phyloP scores from a whole-genome alignment of 2,888 invertebrate species.

The Rhodophaea formosa region DNA sequence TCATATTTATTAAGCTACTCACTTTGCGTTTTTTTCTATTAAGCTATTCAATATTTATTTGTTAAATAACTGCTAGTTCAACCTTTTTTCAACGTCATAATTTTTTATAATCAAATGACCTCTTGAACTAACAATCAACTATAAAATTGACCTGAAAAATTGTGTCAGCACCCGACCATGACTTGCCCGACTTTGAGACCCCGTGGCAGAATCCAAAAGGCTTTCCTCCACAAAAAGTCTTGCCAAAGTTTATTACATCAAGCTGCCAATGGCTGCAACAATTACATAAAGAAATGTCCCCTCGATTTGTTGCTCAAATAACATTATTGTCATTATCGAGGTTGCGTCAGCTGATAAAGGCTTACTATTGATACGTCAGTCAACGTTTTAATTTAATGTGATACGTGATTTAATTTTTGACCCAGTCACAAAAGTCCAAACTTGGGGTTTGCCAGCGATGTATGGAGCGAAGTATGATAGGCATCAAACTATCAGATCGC shows the following conservation, averaged over 20 bases:
- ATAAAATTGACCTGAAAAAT: background rate
- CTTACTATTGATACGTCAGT: background rate
- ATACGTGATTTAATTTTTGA: background rate
- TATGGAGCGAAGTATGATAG: no score
- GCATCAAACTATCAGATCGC: no score
- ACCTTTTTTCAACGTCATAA: no score
- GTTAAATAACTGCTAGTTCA: no score
- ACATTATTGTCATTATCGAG: conserved; percentile 6
- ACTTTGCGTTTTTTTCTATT: no score
- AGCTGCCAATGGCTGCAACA: conserved; percentile 26
- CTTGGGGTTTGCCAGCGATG: no score
- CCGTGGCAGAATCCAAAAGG: background rate
- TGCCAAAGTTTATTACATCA: conserved; percentile 23
- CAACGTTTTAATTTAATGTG: background rate
- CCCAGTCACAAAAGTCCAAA: no score
- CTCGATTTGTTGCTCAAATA: conserved; percentile 32
- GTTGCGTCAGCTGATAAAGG: background rate
- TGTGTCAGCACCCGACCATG: background rate
- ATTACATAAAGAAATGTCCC: conserved; percentile 33
- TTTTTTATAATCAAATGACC: background rate
- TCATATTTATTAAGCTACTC: no score
- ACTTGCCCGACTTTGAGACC: background rate
- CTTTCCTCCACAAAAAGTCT: background rate
- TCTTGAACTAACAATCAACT: background rate
- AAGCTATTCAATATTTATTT: no score